Base-by-base conservation (phyloP, 30 jellyfish, hydroid and myxozoan genomes). In the Aurelia sp. region DNA sequence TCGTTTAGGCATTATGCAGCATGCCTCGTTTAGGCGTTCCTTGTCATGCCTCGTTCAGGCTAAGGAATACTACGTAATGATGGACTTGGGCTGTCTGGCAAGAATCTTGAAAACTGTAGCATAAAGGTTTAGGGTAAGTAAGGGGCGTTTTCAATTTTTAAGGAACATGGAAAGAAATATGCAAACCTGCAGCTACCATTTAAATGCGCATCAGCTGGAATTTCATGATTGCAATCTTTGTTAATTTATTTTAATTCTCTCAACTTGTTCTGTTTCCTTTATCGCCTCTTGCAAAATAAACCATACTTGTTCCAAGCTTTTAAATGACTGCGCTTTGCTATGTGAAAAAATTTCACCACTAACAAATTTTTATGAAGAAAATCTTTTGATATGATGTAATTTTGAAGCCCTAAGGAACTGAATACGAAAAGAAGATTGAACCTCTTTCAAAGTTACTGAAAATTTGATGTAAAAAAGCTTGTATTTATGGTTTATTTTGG, bases 401-500 rank as follows among this genome's bases (percentile, higher is more conserved):
- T 40, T 40, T 5, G 0, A 40, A 8, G 3, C 51, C 51, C 51
- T 8, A 40, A 40, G 51, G 51, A 40, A 40, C 1, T 40, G 10
- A 40, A 40, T 8, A 3, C 51, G 0, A 27, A 27, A 27, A 0
- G 33, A 44, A 8, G 9, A 4, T 8, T 10, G 76, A 19, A 41
- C 30, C 40, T 22, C 10, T 44, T 44, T 44, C 55, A 44, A 44
- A 44, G 55, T 44, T 44, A 44, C 55, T 6, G 55, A 44, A 44
- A 44, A 8, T 44, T 44, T 8, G 9, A 44, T 44, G 13, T 44
- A 44, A 44, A 38, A 27, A 5, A 44, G 55, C 33, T 21, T 21
- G 69, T 13, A n/a, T 59, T 40, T 84, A 76, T 72, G 92, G 92
- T 84, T 67, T 62, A 60, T 58, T 22, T 63, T 84, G 86, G 20